Evolutionary conservation across 2,113 vertebrate species (phyloP), one percentile per base, ranked within the genome.

Genomic region (Colistium nudipinnis): DNA sequence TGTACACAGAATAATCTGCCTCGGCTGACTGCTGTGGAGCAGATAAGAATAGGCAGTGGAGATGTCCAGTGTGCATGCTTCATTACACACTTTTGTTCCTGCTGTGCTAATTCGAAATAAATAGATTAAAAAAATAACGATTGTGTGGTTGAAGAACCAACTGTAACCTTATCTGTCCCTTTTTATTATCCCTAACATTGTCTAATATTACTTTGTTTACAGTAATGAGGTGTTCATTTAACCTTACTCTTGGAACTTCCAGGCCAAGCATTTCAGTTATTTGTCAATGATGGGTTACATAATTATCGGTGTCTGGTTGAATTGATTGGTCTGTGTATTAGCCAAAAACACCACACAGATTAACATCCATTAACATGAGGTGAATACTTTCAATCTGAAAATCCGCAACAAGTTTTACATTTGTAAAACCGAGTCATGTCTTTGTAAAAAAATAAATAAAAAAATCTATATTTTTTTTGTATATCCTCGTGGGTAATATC

Each of bases 1-100:
- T 90, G 86, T 91, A 89, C 86, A 87, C 88, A 88, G 79, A 86
- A 86, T 90, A 90, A 92, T 92, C 88, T 85, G 82, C 79, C 82
- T 89, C 68, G 80, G 83, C 83, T 72, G 81, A 89, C 87, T 83
- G 85, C 86, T 74, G 87, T 71, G 59, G 39, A 81, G 71, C 60
- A 82, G 91, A 92, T 90, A 88, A 87, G 82, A 73, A 73, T 44
- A 85, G 75, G 74, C 66, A 64, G 76, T 41, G 66, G 68, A 85
- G 84, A 90, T 85, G 86, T 90, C 89, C 81, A 76, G 80, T 82
- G 76, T 67, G 82, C 70, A 82, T 62, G 85, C 88, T 88, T 83
- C 87, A 88, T 87, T 89, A 89, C 78, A 78, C 81, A 47, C 70
- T 78, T 86, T 85, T 71, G 72, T 81, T 82, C 70, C 69, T 38